Evolutionary conservation across 2,113 vertebrate species (phyloP).

Genomic region (Tetrax tetrax): DNA sequence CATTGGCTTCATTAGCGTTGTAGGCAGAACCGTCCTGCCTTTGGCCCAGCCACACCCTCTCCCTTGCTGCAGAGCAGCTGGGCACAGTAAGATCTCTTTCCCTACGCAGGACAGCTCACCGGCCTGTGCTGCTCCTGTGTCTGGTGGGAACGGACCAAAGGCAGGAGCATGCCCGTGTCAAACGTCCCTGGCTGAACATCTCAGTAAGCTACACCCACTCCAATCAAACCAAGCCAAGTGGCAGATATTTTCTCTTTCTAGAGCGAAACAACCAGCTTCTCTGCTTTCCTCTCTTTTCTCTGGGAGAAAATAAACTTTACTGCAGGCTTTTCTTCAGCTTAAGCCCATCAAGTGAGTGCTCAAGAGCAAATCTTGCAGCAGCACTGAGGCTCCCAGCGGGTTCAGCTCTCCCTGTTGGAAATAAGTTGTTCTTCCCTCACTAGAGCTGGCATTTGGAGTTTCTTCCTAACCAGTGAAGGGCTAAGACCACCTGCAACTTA

Average conservation of each 20-base stretch:
- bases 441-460: neutral
- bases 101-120: neutral
- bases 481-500: neutral
- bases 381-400: neutral
- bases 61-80: neutral
- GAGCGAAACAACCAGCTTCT: neutral
- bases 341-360: neutral
- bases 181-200: neutral
- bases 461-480: neutral
- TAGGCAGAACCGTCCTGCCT: neutral
- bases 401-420: neutral
- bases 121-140: rapidly evolving
- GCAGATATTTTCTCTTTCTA: neutral
- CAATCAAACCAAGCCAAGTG: neutral
- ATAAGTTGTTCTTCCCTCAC: neutral
- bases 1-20: neutral
- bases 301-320: neutral
- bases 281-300: neutral
- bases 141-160: neutral
- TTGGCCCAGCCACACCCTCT: neutral
- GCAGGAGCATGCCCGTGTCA: neutral
- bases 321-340: neutral
- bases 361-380: neutral
- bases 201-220: neutral
- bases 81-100: neutral